phyloP scores from a whole-genome alignment of 2,113 vertebrate genomes.

The Ploceus nigricollis region DNA sequence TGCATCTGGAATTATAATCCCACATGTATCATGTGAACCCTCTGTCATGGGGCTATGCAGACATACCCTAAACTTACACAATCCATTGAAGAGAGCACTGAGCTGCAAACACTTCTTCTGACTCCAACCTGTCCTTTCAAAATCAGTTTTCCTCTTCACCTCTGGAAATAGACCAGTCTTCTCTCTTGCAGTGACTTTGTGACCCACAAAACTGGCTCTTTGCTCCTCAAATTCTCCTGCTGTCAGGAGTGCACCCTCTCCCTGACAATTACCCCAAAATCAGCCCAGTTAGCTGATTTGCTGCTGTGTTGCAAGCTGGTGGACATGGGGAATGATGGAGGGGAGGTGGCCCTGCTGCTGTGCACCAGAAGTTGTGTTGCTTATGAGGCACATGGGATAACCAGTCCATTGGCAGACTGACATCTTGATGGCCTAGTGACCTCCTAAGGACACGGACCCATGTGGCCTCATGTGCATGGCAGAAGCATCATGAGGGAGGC shows the following conservation, averaged over 20 bases:
- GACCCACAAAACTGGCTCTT: background rate
- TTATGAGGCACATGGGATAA: background rate
- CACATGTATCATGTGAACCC: background rate
- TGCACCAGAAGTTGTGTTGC: background rate
- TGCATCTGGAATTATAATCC: background rate
- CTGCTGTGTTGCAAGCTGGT: background rate
- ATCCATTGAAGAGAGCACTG: background rate
- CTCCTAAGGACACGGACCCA: background rate
- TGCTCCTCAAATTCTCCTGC: background rate
- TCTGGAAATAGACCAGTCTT: background rate
- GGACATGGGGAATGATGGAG: fast-evolving
- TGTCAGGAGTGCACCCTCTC: background rate
- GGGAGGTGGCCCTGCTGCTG: background rate
- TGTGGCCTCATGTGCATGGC: background rate
- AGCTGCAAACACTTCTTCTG: background rate
- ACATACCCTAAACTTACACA: background rate
- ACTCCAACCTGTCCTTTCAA: background rate
- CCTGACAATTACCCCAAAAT: background rate
- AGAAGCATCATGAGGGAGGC: background rate
- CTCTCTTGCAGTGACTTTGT: background rate
- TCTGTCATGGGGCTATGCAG: background rate
- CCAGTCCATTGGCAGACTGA: background rate
- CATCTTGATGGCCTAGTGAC: background rate
- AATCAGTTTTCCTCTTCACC: background rate
- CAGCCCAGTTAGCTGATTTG: background rate